Evolutionary conservation across 2,797 vertebrate species (phyloP), one percentile per base, ranked within the genome.

Genomic region (Myotis daubentonii): DNA sequence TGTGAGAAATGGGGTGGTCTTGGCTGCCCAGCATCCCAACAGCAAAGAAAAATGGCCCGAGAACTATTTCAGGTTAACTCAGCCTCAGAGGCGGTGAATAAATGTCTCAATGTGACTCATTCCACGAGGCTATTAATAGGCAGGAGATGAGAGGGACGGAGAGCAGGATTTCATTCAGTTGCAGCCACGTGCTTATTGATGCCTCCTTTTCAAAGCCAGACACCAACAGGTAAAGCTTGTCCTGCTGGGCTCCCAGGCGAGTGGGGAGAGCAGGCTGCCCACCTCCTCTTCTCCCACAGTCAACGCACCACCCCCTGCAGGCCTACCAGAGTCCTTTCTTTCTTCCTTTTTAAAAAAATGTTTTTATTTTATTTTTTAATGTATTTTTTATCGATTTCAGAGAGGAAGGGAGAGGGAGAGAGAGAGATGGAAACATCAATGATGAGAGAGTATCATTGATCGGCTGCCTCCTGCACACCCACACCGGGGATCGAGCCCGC

Each of bases 41-140:
- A 97, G 89, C 96, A 94, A 93, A 93, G 86, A 97, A 96, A 97
- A 96, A 97, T 91, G 87, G 92, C 96, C 92, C 0, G 38, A 95
- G 80, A 94, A 95, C 97, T 97, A 97, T 98, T 98, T 96, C 62
- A 84, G 84, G 97, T 3, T 88, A 95, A 95, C 80, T 84, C 70
- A 83, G 79, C 83, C 94, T 94, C 89, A 78, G 12, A 95, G 80
- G 95, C 92, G 38, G 92, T 72, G 97, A 97, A 96, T 95, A 96
- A 95, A 91, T 86, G 88, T 94, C 93, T 97, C 97, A 74, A 19
- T 83, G 80, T 97, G 98, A 97, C 96, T 98, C 96, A 96, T 91
- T 95, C 87, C 0, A 0, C 84, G 95, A 84, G 91, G 83, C 96
- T 98, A 97, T 98, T 97, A 97, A 98, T 97, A 98, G 98, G 55